These are phyloP conservation scores for Lytechinus pictus DNA, from an alignment of 35 echinoderm and acorn worm species.

Conservation along the genomic window DNA sequence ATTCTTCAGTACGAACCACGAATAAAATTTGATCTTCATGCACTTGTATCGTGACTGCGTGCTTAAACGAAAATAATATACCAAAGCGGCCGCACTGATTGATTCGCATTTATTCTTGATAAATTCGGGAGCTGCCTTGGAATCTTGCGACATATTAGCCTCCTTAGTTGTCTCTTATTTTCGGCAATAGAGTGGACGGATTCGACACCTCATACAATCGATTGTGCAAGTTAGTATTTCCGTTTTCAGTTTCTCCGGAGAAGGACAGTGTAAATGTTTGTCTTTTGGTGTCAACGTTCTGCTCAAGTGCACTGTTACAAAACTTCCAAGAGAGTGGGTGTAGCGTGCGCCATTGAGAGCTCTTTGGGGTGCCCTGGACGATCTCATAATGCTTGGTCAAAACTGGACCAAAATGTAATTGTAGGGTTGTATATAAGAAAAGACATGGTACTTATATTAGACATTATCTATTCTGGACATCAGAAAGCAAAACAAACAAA, in stretches of 20 bases:
- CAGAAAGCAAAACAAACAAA: not conserved
- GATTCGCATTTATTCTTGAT: not conserved
- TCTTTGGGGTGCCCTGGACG: not conserved
- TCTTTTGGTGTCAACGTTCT: not conserved
- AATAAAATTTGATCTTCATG: not conserved
- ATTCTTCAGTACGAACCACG: not conserved
- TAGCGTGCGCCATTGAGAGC: not conserved
- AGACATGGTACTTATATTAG: too few relatives aligned
- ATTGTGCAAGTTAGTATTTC: not conserved
- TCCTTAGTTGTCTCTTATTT: not conserved
- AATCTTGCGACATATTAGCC: not conserved
- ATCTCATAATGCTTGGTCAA: not conserved
- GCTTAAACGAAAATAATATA: not conserved
- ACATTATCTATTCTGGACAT: not conserved
- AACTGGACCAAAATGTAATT: not conserved
- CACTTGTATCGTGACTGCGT: not conserved
- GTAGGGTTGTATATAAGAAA: too few relatives aligned
- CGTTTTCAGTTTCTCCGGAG: not conserved
- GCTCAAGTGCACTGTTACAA: conserved; percentile 7
- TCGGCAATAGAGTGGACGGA: not conserved
- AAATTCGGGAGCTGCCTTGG: not conserved
- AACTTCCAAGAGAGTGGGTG: not conserved
- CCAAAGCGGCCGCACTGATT: not conserved
- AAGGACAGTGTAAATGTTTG: not conserved
- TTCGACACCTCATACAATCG: not conserved